phyloP scores from a whole-genome alignment of 2,797 vertebrate genomes.

The Phrynocephalus guinanensis region DNA sequence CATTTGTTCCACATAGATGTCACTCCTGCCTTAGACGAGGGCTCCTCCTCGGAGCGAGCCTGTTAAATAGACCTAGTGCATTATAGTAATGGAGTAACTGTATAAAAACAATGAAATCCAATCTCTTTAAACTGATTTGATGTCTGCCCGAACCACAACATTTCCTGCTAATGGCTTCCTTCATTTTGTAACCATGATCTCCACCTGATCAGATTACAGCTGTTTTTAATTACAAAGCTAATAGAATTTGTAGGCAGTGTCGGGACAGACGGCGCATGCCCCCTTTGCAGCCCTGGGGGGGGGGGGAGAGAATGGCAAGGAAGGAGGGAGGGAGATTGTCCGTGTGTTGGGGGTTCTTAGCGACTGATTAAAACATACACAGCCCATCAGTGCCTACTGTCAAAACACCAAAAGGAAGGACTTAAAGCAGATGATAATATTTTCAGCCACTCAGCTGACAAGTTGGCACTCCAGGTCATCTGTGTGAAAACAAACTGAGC shows the following conservation, averaged over 20 bases:
- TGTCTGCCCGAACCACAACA: slow-evolving; percentile 83
- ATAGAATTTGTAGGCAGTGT: slow-evolving; percentile 80
- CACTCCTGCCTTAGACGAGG: slow-evolving; percentile 75
- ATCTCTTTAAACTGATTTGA: slow-evolving; percentile 93
- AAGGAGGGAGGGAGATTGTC: not conserved
- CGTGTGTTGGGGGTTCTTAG: not conserved
- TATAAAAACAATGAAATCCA: slow-evolving; percentile 89
- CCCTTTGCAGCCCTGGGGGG: slow-evolving; percentile 38
- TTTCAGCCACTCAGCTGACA: slow-evolving; percentile 12
- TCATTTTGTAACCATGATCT: slow-evolving; percentile 91
- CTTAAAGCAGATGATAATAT: slow-evolving; percentile 15
- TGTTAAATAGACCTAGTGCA: slow-evolving; percentile 85
- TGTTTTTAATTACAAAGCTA: slow-evolving; percentile 84
- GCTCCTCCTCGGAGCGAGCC: slow-evolving; percentile 69
- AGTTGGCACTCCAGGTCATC: not conserved
- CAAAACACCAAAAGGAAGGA: slow-evolving; percentile 42
- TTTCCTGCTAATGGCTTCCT: slow-evolving; percentile 94
- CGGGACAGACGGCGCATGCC: slow-evolving; percentile 65
- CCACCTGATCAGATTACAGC: slow-evolving; percentile 89
- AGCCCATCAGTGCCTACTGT: slow-evolving; percentile 45
- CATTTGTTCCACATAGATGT: slow-evolving; percentile 76
- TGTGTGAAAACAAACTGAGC: not conserved
- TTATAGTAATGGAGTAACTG: slow-evolving; percentile 90
- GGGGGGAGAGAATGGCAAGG: not conserved
- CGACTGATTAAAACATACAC: slow-evolving; percentile 40